Evolutionary conservation across 2,113 vertebrate species (phyloP), one percentile per base, ranked within the genome.

Genomic region (Thunnus thynnus): DNA sequence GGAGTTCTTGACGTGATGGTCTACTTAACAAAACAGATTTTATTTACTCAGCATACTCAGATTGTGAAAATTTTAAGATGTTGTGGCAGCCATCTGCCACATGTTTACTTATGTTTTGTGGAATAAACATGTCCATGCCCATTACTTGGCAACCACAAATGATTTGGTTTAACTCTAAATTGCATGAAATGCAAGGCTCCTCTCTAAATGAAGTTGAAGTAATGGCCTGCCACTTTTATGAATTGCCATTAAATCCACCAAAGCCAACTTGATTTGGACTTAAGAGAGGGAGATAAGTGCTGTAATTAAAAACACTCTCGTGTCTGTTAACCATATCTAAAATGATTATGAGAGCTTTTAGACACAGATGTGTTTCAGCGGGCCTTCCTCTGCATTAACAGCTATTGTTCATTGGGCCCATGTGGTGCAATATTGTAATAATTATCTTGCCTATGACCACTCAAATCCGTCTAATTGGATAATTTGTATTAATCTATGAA

Each of bases 391-490:
- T 55, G 57, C 68, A 76, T 78, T 86, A 78, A 61, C 63, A 73
- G 74, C 58, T 32, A 76, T 76, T 78, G 51, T 80, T 84, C 72
- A 83, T 80, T 81, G 80, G 70, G 71, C 51, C 64, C 72, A 56
- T 86, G 76, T 72, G 25, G 63, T 72, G 62, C 61, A 81, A 30
- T 66, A 18, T 16, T 57, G 56, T 56, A 48, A 76, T 86, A 70
- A 84, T 70, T 51, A 9, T 69, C 60, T 72, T 1, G 7, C 52
- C 57, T 63, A 10, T 7, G 4, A 78, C 30, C 18, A 61, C 76
- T 77, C 48, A 56, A 80, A 86, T 74, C 30, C 14, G 32, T 70
- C 36, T 84, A 80, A 92, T 80, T 80, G 72, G 62, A 82, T 85
- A 7, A 83, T 88, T 89, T 80, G 48, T 84, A 61, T 66, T 78